phyloP scores from a whole-genome alignment of 2,888 invertebrate genomes.

The Athalia rosae region DNA sequence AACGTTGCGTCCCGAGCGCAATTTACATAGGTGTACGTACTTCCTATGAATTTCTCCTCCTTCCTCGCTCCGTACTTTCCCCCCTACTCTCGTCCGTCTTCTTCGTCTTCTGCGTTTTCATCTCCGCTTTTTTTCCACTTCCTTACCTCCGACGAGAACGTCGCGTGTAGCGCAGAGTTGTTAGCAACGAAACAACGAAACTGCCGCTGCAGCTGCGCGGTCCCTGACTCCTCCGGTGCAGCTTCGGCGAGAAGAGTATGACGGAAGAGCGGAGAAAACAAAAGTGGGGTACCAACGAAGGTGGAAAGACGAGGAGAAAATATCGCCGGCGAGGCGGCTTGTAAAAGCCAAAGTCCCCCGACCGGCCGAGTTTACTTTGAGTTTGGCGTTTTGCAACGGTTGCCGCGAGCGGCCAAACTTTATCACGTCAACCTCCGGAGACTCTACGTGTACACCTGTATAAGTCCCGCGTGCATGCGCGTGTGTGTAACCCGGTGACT shows the following conservation, averaged over 20 bases:
- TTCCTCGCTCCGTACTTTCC: slow-evolving; percentile 4
- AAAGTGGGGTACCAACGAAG: slow-evolving; percentile 21
- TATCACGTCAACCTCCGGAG: slow-evolving; percentile 36
- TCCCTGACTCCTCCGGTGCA: too few relatives aligned
- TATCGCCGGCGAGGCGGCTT: slow-evolving; percentile 11
- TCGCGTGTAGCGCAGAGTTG: too few relatives aligned
- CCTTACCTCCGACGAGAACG: too few relatives aligned
- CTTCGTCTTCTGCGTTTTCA: too few relatives aligned
- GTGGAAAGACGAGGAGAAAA: not conserved
- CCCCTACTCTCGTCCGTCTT: too few relatives aligned
- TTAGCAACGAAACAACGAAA: too few relatives aligned
- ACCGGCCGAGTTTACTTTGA: slow-evolving; percentile 39
- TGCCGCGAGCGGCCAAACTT: slow-evolving; percentile 40
- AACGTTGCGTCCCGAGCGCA: slow-evolving; percentile 24
- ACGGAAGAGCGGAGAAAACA: slow-evolving; percentile 23
- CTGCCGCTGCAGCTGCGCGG: too few relatives aligned
- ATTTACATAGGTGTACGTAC: slow-evolving; percentile 27
- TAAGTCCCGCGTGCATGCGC: not conserved
- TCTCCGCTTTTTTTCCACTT: too few relatives aligned
- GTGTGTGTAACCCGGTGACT: not conserved
- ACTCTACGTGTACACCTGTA: not conserved
- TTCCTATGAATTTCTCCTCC: not conserved
- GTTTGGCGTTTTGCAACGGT: slow-evolving; percentile 42
- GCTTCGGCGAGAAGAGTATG: not conserved
- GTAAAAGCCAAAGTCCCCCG: slow-evolving; percentile 40